Evolutionary conservation across 92 coral and sea anemone species (phyloP).

Genomic region (Parazoanthus darwini): DNA sequence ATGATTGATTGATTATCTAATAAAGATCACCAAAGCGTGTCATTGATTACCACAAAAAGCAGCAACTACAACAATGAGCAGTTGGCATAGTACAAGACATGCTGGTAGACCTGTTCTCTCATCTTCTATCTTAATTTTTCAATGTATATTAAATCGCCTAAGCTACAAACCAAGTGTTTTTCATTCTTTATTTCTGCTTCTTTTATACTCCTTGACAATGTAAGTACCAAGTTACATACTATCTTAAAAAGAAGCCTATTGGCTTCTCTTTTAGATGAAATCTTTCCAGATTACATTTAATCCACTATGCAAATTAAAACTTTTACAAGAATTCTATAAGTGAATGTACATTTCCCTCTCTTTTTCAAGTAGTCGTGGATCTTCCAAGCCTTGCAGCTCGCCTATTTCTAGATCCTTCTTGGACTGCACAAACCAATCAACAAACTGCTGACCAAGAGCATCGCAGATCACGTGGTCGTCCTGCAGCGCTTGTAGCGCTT

Average conservation of each 20-base stretch:
- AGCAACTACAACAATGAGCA: not conserved
- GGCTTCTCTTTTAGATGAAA: no score
- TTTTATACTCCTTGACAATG: no score
- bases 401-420: slow-evolving; percentile 14
- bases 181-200: not conserved
- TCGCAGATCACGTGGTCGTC: slow-evolving; percentile 29
- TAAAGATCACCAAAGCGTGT: not conserved
- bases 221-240: no score
- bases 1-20: no score
- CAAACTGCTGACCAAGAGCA: slow-evolving; percentile 45
- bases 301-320: no score
- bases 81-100: not conserved
- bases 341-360: slow-evolving; percentile 23
- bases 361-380: not conserved
- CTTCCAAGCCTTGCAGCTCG: not conserved
- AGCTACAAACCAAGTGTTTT: no score
- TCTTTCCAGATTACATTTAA: no score
- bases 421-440: slow-evolving; percentile 28
- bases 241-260: no score
- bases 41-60: not conserved
- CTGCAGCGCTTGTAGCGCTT: slow-evolving; percentile 19
- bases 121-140: not conserved
- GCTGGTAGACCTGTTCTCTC: not conserved
- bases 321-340: not conserved
- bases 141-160: no score